Evolutionary conservation across 2,888 invertebrate genomes (phyloP), one percentile per base, ranked within the genome.

Genomic region (Pasiphila rectangulata): DNA sequence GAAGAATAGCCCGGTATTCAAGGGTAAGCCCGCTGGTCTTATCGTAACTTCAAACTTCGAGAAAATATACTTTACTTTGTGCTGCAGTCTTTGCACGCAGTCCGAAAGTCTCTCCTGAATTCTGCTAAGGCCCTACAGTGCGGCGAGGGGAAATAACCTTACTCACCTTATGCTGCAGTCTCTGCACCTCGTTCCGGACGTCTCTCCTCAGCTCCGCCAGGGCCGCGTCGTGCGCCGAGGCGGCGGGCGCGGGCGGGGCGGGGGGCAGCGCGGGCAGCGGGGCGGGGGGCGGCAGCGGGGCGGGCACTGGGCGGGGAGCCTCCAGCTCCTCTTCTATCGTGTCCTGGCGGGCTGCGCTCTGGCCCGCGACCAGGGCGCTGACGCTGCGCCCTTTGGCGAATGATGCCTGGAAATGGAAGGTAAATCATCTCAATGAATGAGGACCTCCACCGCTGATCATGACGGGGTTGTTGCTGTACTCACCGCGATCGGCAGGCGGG

Each of bases 281-380:
- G 30, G 62, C 42, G 24, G 60, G 48, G 69, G 55, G 67, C 44
- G 72, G 60, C 9, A 17, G 41, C 5, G 37, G 17, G 15, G 41
- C 24, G 15, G 70, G 59, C n/a, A n/a, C n/a, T n/a, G n/a, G n/a
- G 67, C 71, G 69, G 61, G 83, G 76, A 60, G 91, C 91, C 29
- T 91, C 92, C 44, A 90, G 87, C 53, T 91, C 90, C 74, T 95
- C 95, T 71, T 95, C 95, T 63, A 95, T 95, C 39, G 95, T 94
- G 69, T 95, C 95, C 72, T 94, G 94, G 23, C 94, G 89, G 2
- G 91, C 90, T 29, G 56, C 56, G 29, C 64, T 59, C 69, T 85
- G 79, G 79, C 68, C 76, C 75, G 62, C 89, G 88, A 68, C 88
- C 73, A 79, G 83, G 77, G 76, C 92, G 61, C 69, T 78, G 59